Evolutionary conservation across 2,888 invertebrate genomes (phyloP).

Genomic region (Heliconius charithonia): DNA sequence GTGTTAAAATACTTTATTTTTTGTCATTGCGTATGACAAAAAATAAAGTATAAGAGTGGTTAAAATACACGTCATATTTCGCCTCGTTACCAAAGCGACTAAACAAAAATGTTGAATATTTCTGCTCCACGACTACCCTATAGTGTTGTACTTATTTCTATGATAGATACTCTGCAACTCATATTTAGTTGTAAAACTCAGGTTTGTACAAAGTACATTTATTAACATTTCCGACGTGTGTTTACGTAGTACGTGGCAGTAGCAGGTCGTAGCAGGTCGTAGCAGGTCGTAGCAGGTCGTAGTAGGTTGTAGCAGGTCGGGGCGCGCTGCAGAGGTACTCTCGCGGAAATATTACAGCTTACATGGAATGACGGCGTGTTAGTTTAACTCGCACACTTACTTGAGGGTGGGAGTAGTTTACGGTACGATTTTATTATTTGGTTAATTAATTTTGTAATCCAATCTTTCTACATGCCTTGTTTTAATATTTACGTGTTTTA

Average conservation of each 20-base stretch:
- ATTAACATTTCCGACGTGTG: constrained; percentile 42
- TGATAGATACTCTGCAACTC: constrained; percentile 16
- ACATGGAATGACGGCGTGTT: constrained; percentile 15
- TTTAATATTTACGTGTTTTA: background rate
- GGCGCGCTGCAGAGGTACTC: constrained; percentile 33
- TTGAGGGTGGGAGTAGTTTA: constrained; percentile 6
- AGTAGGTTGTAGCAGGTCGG: too few relatives aligned
- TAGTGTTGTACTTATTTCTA: background rate
- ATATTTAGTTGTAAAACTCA: constrained; percentile 31
- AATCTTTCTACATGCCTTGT: constrained; percentile 2
- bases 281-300: too few relatives aligned
- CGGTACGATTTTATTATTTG: constrained; percentile 19
- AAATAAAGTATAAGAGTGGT: too few relatives aligned
- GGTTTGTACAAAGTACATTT: constrained; percentile 37
- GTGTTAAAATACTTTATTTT: too few relatives aligned
- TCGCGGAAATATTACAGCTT: constrained; percentile 41
- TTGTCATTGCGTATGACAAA: too few relatives aligned
- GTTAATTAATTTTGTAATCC: constrained; percentile 8
- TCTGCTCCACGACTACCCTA: too few relatives aligned
- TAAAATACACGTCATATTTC: too few relatives aligned
- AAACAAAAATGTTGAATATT: too few relatives aligned
- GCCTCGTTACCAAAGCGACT: too few relatives aligned
- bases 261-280: too few relatives aligned
- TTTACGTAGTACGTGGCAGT: too few relatives aligned
- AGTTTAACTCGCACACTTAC: constrained; percentile 13